Conservation (phyloP, 2,113 vertebrate genomes). For the Microtus pennsylvanicus region DNA sequence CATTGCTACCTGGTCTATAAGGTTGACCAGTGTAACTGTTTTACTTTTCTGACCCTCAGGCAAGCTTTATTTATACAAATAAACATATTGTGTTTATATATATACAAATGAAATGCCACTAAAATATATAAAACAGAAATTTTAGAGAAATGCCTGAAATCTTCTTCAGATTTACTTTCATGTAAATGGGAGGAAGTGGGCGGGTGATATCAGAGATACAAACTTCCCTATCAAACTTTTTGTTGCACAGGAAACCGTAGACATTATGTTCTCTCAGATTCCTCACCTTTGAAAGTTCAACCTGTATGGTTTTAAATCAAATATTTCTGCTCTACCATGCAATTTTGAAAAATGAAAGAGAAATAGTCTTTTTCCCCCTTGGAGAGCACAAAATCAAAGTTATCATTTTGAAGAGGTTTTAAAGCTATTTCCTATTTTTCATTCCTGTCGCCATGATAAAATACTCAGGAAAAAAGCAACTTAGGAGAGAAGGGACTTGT, state of each 20-base stretch:
- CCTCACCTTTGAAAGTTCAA: not conserved
- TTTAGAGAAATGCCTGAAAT: constrained; percentile 23
- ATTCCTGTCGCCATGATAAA: not conserved
- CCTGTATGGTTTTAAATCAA: not conserved
- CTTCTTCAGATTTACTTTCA: not conserved
- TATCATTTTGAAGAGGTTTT: not conserved
- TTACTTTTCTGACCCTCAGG: too few relatives aligned
- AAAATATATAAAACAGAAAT: not conserved
- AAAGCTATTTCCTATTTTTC: not conserved
- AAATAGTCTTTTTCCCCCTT: not conserved
- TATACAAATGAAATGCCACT: too few relatives aligned
- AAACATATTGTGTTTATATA: too few relatives aligned
- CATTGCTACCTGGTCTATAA: too few relatives aligned
- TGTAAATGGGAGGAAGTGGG: not conserved
- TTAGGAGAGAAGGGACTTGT: not conserved
- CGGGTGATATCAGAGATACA: not conserved
- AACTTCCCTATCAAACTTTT: constrained; percentile 28
- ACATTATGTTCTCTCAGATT: not conserved
- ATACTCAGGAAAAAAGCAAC: not conserved
- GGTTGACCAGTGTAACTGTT: too few relatives aligned
- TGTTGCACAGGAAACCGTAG: not conserved
- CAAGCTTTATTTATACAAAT: too few relatives aligned
- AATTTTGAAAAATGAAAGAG: not conserved
- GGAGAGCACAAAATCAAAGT: not conserved
- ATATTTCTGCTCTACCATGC: not conserved